These are phyloP conservation scores for Hylyphantes graminicola DNA, from an alignment of 1,140 invertebrate species.

Conservation along the genomic window DNA sequence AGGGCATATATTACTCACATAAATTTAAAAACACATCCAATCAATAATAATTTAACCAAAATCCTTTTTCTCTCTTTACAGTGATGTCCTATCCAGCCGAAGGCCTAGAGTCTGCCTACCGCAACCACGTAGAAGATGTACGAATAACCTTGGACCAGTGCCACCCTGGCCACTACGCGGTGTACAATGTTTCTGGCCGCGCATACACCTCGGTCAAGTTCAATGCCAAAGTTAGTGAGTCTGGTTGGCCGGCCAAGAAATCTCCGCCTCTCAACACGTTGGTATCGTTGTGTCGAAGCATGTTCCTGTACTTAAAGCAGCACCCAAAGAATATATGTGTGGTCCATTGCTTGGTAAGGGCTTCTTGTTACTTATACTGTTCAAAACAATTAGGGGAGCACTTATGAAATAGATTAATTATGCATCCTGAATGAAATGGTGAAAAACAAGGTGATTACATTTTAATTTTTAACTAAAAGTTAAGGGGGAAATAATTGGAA, in stretches of 20 bases:
- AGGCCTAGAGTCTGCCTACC: conserved; percentile 91
- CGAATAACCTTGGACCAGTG: conserved; percentile 73
- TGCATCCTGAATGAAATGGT: too few species aligned
- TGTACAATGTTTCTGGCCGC: conserved; percentile 83
- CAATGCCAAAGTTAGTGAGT: conserved; percentile 71
- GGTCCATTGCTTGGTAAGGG: conserved; percentile 85
- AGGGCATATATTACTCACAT: too few species aligned
- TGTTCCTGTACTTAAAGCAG: conserved; percentile 85
- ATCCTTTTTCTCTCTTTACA: conserved; percentile 64
- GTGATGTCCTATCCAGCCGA: conserved; percentile 96
- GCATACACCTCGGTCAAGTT: conserved; percentile 73
- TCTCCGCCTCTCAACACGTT: conserved; percentile 82
- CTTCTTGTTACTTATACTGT: background rate
- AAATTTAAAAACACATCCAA: too few species aligned
- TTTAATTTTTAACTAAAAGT: too few species aligned
- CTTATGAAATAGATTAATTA: too few species aligned
- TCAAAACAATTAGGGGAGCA: too few species aligned
- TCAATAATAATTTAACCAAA: background rate
- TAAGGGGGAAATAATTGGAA: too few species aligned
- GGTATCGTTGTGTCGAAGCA: conserved; percentile 85
- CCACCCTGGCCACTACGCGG: conserved; percentile 79
- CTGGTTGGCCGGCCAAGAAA: conserved; percentile 74
- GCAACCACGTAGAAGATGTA: conserved; percentile 94
- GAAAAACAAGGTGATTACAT: too few species aligned
- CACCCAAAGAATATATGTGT: conserved; percentile 86